Evolutionary conservation across 1,140 invertebrate species (phyloP), one percentile per base, ranked within the genome.

Genomic region (Araneus ventricosus): DNA sequence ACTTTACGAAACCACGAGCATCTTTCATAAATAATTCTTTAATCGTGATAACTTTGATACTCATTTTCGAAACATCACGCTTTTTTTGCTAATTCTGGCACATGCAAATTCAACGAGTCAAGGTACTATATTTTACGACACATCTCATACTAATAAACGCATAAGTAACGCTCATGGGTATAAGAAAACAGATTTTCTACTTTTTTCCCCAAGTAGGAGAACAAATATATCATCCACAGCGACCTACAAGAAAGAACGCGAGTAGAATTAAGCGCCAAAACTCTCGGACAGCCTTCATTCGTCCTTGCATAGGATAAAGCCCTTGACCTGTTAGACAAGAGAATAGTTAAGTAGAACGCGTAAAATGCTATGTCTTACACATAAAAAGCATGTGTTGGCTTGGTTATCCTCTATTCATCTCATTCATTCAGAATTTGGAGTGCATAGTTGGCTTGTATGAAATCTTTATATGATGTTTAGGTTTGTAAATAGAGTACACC

Each of bases 291-390:
- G 30, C 70, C 70, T 75, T 75, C 70, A 75, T 75, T 75, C 30
- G 70, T 34, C 70, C 70, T 75, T 75, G 70, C 70, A 5, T 67
- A 37, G 70, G 70, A 75, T 75, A 75, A 75, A 75, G 70, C 70
- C 70, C 70, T 75, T 75, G 70, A 75, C 70, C 70, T 75, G 30
- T 75, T 75, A 75, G 70, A 17, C 70, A 75, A 75, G 70, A 75
- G 30, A 1, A 75, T 75, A 37, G 70, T 75, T 37, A 75, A 75
- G 30, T 75, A 75, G 70, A 75, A 75, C 70, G 70, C 34, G 14
- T 17, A 34, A 6, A 75, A 75, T 75, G 70, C 27, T 30, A 34
- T 75, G 30, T 4, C 30, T 34, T 75, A 14, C 30, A 75, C 70
- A 37, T 75, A 34, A 67, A 75, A 75, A 34, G 63, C 24, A 27